A percentile compares a stretch with the other conserved stretches of the same genome.
Evolutionary conservation across 2,113 vertebrate genomes (phyloP).

Genomic region (Barbus barbus): DNA sequence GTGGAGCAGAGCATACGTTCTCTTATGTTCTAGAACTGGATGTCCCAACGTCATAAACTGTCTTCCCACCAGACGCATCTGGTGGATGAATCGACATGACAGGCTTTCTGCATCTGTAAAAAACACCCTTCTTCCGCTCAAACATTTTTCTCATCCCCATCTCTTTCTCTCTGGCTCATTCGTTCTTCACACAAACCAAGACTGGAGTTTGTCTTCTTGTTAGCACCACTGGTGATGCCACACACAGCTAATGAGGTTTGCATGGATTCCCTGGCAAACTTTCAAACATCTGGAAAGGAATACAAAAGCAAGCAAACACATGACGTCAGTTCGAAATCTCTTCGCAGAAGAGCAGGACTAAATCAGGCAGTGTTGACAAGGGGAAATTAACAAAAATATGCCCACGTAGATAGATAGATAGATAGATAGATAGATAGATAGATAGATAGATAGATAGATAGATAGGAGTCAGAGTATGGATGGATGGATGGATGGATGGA

Average conservation of each 20-base stretch:
- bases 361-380: conserved; percentile 20
- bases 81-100: conserved; percentile 66
- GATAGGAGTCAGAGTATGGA: too few relatives aligned
- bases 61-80: conserved; percentile 67
- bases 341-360: conserved; percentile 50
- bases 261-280: conserved; percentile 45
- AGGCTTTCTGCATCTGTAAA: conserved; percentile 35
- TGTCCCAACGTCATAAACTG: conserved; percentile 60
- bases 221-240: conserved; percentile 9
- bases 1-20: conserved; percentile 57
- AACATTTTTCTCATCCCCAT: conserved; percentile 24
- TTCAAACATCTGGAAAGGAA: conserved; percentile 63
- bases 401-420: too few relatives aligned
- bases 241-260: neutral
- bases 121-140: conserved; percentile 4
- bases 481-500: too few relatives aligned
- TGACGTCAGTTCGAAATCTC: conserved; percentile 39
- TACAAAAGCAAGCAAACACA: conserved; percentile 56
- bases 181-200: neutral
- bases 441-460: too few relatives aligned
- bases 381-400: conserved; percentile 27
- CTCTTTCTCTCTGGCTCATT: conserved; percentile 18
- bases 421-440: too few relatives aligned
- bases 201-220: neutral
- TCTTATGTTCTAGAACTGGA: conserved; percentile 61